A percentile compares a stretch with the other conserved stretches of the same genome.
Evolutionary conservation across 2,888 invertebrate species (phyloP).

Genomic region (Pasiphila rectangulata): DNA sequence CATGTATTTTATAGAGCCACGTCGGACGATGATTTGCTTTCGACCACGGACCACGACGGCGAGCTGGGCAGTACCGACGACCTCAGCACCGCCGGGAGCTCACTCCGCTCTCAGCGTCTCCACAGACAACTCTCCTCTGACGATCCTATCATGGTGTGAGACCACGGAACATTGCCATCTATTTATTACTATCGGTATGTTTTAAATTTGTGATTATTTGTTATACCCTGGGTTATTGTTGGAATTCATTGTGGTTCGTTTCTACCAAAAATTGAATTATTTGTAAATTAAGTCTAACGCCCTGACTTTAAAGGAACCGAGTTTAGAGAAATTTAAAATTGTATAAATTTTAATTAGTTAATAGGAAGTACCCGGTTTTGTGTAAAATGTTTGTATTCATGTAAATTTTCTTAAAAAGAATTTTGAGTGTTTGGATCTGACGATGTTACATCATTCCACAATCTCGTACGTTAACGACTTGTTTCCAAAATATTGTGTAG

Average conservation of each 20-base stretch:
- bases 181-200: conserved; percentile 3
- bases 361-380: conserved; percentile 5
- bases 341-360: not conserved
- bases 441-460: conserved; percentile 14
- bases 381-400: conserved; percentile 2
- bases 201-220: conserved; percentile 12
- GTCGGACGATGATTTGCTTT: conserved; percentile 93
- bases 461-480: conserved; percentile 12
- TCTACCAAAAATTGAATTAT: conserved; percentile 24
- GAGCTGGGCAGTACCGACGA: conserved; percentile 84
- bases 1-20: conserved; percentile 81
- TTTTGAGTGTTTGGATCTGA: conserved; percentile 10
- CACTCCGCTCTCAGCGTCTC: conserved; percentile 65
- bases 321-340: conserved; percentile 4
- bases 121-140: conserved; percentile 76
- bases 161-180: conserved; percentile 11
- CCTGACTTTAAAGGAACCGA: conserved; percentile 5
- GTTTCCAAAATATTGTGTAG: conserved; percentile 13
- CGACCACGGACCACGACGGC: conserved; percentile 88
- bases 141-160: conserved; percentile 78
- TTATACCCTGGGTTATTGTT: conserved; percentile 15
- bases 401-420: conserved; percentile 6
- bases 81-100: conserved; percentile 62
- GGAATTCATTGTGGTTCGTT: conserved; percentile 19
- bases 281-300: conserved; percentile 15